These are phyloP conservation scores for Syngnathus scovelli DNA, from an alignment of 2,113 vertebrate species.

Conservation along the genomic window DNA sequence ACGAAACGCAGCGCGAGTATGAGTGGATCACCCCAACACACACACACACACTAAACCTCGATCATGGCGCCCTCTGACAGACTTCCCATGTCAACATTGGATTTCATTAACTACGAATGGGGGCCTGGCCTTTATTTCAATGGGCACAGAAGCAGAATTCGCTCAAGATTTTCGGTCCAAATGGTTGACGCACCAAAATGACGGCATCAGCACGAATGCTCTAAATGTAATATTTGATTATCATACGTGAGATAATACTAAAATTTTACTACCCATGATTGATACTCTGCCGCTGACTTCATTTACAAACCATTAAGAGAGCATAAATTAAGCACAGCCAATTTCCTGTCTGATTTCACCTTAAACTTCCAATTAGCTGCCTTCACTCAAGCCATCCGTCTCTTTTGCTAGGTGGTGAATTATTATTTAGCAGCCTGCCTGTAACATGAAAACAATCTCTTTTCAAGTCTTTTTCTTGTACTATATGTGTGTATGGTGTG, in stretches of 20 bases:
- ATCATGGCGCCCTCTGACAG: slow-evolving; percentile 38
- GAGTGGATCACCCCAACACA: slow-evolving; percentile 28
- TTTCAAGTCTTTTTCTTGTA: not conserved
- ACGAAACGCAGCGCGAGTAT: slow-evolving; percentile 31
- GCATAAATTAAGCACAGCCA: slow-evolving; percentile 43
- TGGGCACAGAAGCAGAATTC: slow-evolving; percentile 18
- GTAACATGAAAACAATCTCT: not conserved
- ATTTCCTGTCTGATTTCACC: slow-evolving; percentile 55
- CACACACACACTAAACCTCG: slow-evolving; percentile 15
- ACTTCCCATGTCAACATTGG: slow-evolving; percentile 60
- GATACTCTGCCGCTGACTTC: slow-evolving; percentile 26
- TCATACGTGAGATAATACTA: slow-evolving; percentile 24
- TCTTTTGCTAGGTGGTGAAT: slow-evolving; percentile 39
- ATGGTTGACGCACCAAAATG: not conserved
- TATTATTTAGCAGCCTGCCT: slow-evolving; percentile 35
- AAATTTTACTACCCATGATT: slow-evolving; percentile 30
- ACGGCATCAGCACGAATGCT: slow-evolving; percentile 8
- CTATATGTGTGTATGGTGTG: slow-evolving; percentile 2
- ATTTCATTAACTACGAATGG: slow-evolving; percentile 45
- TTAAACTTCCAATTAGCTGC: slow-evolving; percentile 56
- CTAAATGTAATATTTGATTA: slow-evolving; percentile 31
- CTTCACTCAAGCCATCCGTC: slow-evolving; percentile 53
- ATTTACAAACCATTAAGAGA: slow-evolving; percentile 19
- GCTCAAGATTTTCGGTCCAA: slow-evolving; percentile 23
- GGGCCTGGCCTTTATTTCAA: slow-evolving; percentile 20